Percentiles rank a stretch among this genome's conserved stretches.
phyloP scores from a whole-genome alignment of 2,797 vertebrate species.

The Sebastes cheni region DNA sequence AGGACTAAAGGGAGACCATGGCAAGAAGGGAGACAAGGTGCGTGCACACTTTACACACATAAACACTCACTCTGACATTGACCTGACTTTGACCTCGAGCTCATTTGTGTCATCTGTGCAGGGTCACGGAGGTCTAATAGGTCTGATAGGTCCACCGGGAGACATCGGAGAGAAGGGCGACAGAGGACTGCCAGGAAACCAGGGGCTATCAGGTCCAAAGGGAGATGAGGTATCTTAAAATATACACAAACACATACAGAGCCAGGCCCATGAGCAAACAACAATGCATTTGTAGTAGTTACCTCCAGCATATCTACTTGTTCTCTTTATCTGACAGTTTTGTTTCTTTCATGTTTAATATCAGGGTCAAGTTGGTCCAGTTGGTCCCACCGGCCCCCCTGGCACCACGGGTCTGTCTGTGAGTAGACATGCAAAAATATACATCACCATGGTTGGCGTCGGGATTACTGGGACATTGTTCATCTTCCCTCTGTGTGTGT shows the following conservation, averaged over 20 bases:
- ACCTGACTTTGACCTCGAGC: background rate
- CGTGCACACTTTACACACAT: background rate
- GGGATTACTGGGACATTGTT: background rate
- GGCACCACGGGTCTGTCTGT: conserved; percentile 93
- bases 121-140: conserved; percentile 97
- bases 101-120: conserved; percentile 56
- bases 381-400: conserved; percentile 88
- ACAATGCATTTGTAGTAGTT: background rate
- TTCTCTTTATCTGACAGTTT: background rate
- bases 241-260: background rate
- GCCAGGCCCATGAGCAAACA: background rate
- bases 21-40: conserved; percentile 96
- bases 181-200: conserved; percentile 92
- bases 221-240: conserved; percentile 86
- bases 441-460: background rate
- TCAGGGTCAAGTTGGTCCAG: conserved; percentile 88
- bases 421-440: conserved; percentile 37
- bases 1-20: conserved; percentile 95
- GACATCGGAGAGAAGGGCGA: conserved; percentile 98
- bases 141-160: conserved; percentile 94
- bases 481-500: background rate
- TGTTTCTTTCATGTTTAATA: conserved; percentile 12
- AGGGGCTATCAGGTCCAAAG: conserved; percentile 90
- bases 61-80: background rate
- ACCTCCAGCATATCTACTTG: background rate